Evolutionary conservation across 1,140 invertebrate species (phyloP), one percentile per base, ranked within the genome.

Genomic region (Aphidius gifuensis): DNA sequence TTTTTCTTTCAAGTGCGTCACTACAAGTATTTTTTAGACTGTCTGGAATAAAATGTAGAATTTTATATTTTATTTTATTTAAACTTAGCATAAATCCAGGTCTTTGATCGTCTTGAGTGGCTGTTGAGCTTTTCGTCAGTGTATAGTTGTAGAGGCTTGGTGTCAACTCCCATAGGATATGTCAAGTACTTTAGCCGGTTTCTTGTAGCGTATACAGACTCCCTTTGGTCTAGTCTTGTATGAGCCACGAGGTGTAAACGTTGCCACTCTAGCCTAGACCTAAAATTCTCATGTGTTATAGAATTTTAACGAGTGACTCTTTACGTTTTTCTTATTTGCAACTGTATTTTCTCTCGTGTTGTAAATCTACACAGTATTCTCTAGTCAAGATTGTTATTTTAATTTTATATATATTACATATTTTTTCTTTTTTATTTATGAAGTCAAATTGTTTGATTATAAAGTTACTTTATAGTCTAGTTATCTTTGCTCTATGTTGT

Each of bases 191-290:
- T n/a, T 55, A 55, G 43, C 40, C 2, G 53, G 53, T 55, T 21
- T 55, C 53, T 39, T 43, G 53, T 40, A 32, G 23, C 53, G 42
- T 38, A 38, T n/a, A 7, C 48, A 32, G 21, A 32, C n/a, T 23
- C 48, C 8, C 39, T 55, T n/a, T 38, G 53, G 53, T 55, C 43
- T 55, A 44, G 9, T n/a, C 53, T 55, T 32, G 23, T 32, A 32
- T 32, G 23, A 32, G 23, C 53, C n/a, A 38, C 42, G 39, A 55
- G 53, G 38, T 40, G 40, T 55, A 40, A 55, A 40, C 9, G 39
- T 42, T 53, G 21, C 53, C 53, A 55, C 53, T 55, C 53, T 55
- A 42, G 43, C 53, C 53, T 55, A 40, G 21, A 38, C 9, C 43
- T 55, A 40, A 42, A 38, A 40, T 42, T 55, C 53, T 38, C 43